These are phyloP conservation scores for Lepidochitona cinerea DNA, from an alignment of 2,888 invertebrate species.

Conservation along the genomic window DNA sequence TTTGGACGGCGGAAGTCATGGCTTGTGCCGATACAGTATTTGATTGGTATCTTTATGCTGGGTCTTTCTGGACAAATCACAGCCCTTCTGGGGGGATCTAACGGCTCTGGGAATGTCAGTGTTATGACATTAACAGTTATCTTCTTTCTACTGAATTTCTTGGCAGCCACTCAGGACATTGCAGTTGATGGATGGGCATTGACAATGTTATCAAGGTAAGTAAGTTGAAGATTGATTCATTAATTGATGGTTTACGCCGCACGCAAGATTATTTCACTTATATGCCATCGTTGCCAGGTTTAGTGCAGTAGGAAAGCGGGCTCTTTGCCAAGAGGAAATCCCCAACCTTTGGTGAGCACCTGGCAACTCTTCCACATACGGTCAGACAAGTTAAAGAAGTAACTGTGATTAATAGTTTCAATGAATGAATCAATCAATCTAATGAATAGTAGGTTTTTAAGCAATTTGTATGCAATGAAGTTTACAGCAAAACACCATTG, in stretches of 20 bases:
- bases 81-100: conserved; percentile 82
- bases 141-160: conserved; percentile 93
- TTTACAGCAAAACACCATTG: too few species aligned
- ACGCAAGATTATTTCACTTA: too few species aligned
- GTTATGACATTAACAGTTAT: conserved; percentile 79
- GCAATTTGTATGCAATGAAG: too few species aligned
- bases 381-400: too few species aligned
- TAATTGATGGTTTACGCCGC: too few species aligned
- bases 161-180: conserved; percentile 99
- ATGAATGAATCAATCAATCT: neutral
- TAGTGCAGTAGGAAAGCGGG: too few species aligned
- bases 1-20: conserved; percentile 93
- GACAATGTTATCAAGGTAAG: conserved; percentile 95
- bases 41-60: conserved; percentile 90
- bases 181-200: conserved; percentile 99
- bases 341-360: too few species aligned
- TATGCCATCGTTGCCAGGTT: too few species aligned
- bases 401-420: too few species aligned
- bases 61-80: conserved; percentile 78
- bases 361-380: too few species aligned
- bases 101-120: conserved; percentile 38
- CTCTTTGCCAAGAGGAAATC: too few species aligned
- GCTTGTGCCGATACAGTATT: conserved; percentile 93
- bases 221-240: too few species aligned
- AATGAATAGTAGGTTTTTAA: neutral